Base-by-base conservation (phyloP, 2,113 vertebrate genomes). In the Trochalopteron elliotii region DNA sequence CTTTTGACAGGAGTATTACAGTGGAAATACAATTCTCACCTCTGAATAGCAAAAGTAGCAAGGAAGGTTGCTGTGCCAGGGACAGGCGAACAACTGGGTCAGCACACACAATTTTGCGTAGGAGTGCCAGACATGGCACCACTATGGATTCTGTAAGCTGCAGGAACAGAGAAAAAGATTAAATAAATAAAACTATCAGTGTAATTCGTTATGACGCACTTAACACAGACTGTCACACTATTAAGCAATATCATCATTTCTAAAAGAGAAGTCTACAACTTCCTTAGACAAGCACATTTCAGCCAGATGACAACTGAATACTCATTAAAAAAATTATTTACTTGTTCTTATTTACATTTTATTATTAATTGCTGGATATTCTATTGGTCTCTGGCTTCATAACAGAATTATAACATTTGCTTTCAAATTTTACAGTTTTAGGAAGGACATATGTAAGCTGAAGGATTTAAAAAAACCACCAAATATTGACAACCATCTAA, bases 31-130 rank as follows among this genome's bases (percentile, higher is more conserved):
- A 80, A 31, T 25, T 15, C 42, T 71, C 52, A 99, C 99, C 99
- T 98, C 98, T 98, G 94, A 99, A 97, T 27, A 99, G 95, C 30
- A 97, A 87, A 85, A 98, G 98, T 78, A 99, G 97, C 68, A 99
- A 91, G 82, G 97, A 96, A 68, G 98, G 88, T 44, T 97, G 97
- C 61, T 98, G 98, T 12, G 99, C 98, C 59, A 99, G 97, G 56
- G 98, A 97, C 70, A 94, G 96, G 45, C 99, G 99, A 91, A 98
- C 92, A 53, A 65, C 96, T 4, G 98, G 97, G 96, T 99, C 99
- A 3, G 97, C 98, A 50, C 96, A 99, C 33, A 98, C 96, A 74
- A 99, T 95, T 94, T 99, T 99, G 91, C 99, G 98, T 83, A 99
- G 96, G 42, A 99, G 97, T 3, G 94, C 96, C 30, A 99, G 94